Conservation (phyloP, 2,113 vertebrate genomes). For the Hyaena hyaena region DNA sequence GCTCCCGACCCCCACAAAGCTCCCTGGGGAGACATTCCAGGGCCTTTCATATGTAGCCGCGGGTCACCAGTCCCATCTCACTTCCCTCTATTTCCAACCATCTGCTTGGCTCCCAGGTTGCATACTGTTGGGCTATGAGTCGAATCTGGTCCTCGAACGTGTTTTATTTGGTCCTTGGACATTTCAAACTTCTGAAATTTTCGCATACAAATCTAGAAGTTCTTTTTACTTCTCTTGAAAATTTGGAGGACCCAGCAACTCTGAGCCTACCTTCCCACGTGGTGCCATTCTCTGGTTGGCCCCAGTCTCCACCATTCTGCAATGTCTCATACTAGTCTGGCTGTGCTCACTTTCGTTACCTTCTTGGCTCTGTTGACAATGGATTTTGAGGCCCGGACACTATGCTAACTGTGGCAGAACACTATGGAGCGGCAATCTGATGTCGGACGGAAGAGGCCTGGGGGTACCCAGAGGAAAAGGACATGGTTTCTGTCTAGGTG, state of each 20-base stretch:
- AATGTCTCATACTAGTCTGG: not conserved
- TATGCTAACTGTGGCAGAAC: not conserved
- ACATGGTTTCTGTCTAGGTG: no score
- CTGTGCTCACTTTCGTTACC: not conserved
- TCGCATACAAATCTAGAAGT: not conserved
- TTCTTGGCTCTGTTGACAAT: not conserved
- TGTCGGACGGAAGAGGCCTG: not conserved
- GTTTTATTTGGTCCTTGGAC: not conserved
- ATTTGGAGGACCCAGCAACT: not conserved
- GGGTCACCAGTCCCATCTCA: not conserved
- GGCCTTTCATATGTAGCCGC: not conserved
- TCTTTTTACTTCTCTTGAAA: not conserved
- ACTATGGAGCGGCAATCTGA: not conserved
- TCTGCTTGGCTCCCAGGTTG: fast-evolving
- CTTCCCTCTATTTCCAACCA: fast-evolving
- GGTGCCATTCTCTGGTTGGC: not conserved
- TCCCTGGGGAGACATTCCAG: fast-evolving
- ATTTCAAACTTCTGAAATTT: not conserved
- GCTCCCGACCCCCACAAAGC: not conserved
- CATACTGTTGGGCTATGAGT: not conserved
- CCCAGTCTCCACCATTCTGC: no score
- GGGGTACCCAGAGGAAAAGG: not conserved
- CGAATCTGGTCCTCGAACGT: not conserved
- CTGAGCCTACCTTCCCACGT: not conserved
- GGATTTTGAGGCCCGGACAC: not conserved